These are phyloP conservation scores for Zosterops borbonicus DNA, from an alignment of 2,113 vertebrate genomes.

Conservation along the genomic window DNA sequence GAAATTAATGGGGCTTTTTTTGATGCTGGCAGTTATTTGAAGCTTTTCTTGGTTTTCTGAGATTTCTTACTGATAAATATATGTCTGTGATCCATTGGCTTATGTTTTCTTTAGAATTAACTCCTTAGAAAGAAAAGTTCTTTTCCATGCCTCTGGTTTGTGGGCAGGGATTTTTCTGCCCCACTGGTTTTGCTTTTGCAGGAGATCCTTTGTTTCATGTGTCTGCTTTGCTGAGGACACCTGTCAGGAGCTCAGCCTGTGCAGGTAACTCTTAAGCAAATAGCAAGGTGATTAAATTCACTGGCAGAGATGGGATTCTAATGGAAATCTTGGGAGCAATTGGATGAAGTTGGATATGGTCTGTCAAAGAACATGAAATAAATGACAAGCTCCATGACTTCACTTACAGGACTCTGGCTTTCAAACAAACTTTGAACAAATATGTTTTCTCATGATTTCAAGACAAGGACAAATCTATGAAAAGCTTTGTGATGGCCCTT, in stretches of 20 bases:
- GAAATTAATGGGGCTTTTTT: not conserved
- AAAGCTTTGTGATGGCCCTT: not conserved
- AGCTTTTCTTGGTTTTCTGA: not conserved
- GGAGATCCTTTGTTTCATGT: not conserved
- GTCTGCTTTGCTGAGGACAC: not conserved
- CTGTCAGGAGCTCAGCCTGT: not conserved
- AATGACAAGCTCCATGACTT: not conserved
- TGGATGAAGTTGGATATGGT: not conserved
- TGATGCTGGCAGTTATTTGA: not conserved
- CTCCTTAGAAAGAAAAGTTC: not conserved
- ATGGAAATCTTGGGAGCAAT: not conserved
- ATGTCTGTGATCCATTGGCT: not conserved
- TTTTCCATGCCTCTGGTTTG: not conserved
- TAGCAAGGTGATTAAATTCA: not conserved
- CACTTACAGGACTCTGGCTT: not conserved
- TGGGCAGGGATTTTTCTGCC: not conserved
- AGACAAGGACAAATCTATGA: not conserved
- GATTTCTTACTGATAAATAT: not conserved
- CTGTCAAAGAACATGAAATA: not conserved
- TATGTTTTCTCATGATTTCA: not conserved
- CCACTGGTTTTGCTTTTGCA: not conserved
- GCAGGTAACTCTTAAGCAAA: not conserved
- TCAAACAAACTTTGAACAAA: not conserved
- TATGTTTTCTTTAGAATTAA: not conserved
- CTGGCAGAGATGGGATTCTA: not conserved